Evolutionary conservation across 2,797 vertebrate genomes (phyloP).

Genomic region (Pitangus sulphuratus): DNA sequence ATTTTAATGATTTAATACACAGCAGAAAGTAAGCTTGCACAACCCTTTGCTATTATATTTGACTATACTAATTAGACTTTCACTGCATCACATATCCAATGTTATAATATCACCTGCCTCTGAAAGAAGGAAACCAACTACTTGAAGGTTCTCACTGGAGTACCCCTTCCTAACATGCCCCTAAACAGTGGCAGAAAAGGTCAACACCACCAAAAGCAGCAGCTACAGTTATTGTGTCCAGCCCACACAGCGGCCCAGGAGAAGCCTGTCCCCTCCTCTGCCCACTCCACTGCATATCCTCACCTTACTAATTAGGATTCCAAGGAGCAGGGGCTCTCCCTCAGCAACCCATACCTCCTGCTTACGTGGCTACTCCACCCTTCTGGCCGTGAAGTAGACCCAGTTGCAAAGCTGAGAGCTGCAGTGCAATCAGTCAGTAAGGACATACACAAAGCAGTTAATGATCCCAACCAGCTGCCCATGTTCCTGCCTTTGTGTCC

Average conservation of each 20-base stretch:
- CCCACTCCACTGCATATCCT: background rate
- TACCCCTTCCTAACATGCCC: background rate
- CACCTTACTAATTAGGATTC: background rate
- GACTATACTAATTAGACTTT: background rate
- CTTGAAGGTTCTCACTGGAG: background rate
- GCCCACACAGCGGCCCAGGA: background rate
- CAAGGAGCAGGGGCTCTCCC: background rate
- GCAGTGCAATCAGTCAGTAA: background rate
- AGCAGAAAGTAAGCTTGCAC: background rate
- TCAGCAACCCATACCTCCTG: background rate
- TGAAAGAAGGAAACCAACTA: background rate
- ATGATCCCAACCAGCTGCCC: background rate
- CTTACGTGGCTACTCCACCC: background rate
- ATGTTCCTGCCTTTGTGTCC: background rate
- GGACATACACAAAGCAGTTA: background rate
- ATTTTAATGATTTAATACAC: background rate
- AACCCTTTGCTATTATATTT: background rate
- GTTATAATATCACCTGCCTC: background rate
- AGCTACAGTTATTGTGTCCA: background rate
- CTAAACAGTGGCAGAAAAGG: background rate
- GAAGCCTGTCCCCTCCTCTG: background rate
- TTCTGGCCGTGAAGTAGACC: background rate
- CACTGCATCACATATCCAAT: background rate
- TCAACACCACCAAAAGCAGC: background rate
- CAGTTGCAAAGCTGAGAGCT: background rate